Base-by-base conservation (phyloP, 2,888 invertebrate species). In the Drosophila nr. medialis region DNA sequence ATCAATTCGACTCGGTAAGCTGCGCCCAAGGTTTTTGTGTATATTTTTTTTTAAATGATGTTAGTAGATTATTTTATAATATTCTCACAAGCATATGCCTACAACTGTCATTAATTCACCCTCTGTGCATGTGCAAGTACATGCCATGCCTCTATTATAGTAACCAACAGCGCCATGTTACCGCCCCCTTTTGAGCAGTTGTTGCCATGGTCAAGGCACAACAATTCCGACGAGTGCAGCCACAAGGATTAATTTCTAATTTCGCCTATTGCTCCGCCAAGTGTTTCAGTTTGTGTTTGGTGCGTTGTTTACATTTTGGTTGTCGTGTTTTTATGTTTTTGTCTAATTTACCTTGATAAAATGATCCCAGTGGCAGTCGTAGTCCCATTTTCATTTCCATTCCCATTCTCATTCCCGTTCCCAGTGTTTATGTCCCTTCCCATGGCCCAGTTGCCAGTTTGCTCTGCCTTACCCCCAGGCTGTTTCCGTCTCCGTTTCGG, bases 321-420 rank as follows among this genome's bases (percentile, higher is more conserved):
- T 75, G 81, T 63, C 54, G 74, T 75, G 71, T 72, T 71, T 73
- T 69, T 63, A 30, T 77, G 71, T 74, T 69, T 68, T 59, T 67
- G 55, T 89, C 86, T 90, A 91, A 91, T 91, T 91, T 89, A 91
- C 91, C 89, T 91, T 90, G 90, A 91, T 90, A 77, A 80, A 85
- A 84, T 60, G 77, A 73, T 77, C 72, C 77, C 79, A 82, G 58
- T 81, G 67, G 56, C 48, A 45, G 49, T 34, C 29, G 36, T 48
- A 18, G 51, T 67, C 42, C 42, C 68, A 53, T 53, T 68, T 32
- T 66, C 49, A 56, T 55, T 36, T 15, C 34, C 34, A 56, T n/a
- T 42, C 36, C n/a, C 68, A 68, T 38, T 53, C 34, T 27, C 63
- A 38, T 51, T 45, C 40, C 59, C 66, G 61, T 78, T 64, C 72